Percentiles rank a stretch among this genome's conserved stretches.
Conservation (phyloP, 2,888 invertebrate genomes). For the Stenurella melanura region DNA sequence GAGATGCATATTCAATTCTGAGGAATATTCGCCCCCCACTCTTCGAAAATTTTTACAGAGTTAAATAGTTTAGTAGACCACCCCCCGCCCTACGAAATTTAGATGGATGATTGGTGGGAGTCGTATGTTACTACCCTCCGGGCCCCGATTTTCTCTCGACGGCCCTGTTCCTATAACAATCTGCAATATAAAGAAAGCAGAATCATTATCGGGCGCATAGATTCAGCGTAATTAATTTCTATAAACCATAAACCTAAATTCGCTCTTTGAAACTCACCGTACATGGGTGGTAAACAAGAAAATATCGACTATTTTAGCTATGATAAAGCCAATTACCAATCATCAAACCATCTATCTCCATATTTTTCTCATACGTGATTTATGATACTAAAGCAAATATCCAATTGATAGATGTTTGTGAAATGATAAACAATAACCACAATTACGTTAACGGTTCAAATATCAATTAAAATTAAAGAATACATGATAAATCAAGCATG, state of each 20-base stretch:
- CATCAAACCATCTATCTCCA: conserved; percentile 5
- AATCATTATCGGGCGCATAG: not conserved
- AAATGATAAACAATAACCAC: conserved; percentile 16
- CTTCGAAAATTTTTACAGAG: no score
- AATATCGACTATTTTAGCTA: not conserved
- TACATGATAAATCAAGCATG: conserved; percentile 18
- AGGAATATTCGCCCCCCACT: no score
- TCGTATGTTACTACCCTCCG: no score
- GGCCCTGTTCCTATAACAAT: no score
- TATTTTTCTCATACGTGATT: not conserved
- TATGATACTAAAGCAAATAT: not conserved
- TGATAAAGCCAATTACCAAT: not conserved
- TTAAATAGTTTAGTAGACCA: no score
- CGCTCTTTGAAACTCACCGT: not conserved
- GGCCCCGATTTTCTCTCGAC: no score
- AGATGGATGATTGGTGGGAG: no score
- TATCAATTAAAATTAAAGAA: conserved; percentile 29
- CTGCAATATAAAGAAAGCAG: not conserved
- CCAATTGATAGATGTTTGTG: conserved; percentile 5
- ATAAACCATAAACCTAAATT: not conserved
- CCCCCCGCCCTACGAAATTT: no score
- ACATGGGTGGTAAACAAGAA: not conserved
- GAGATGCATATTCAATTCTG: no score
- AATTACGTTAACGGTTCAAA: conserved; percentile 16
- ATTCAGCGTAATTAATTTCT: not conserved